These are phyloP conservation scores for Melanotaenia parkinsoni DNA, from an alignment of 2,797 vertebrate genomes.

Conservation along the genomic window DNA sequence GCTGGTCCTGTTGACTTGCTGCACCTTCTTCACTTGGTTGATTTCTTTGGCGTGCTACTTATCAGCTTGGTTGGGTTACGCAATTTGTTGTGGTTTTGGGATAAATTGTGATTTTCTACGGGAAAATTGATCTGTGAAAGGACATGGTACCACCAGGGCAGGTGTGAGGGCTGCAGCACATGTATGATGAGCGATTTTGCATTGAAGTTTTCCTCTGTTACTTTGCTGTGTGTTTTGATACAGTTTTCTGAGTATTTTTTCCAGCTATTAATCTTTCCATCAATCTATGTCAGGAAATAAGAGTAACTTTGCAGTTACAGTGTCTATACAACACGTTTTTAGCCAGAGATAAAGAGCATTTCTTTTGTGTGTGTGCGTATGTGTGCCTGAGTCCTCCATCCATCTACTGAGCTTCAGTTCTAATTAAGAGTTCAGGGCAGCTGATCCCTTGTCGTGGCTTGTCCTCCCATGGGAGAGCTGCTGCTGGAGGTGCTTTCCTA, in stretches of 20 bases:
- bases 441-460: slow-evolving; percentile 55
- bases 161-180: slow-evolving; percentile 44
- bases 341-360: too few relatives aligned
- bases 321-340: background rate
- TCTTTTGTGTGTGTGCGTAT: slow-evolving; percentile 17
- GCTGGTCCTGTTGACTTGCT: slow-evolving; percentile 14
- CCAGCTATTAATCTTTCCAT: background rate
- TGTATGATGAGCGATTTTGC: slow-evolving; percentile 30
- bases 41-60: slow-evolving; percentile 27
- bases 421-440: slow-evolving; percentile 67
- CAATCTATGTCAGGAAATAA: background rate
- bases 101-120: slow-evolving; percentile 65
- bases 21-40: slow-evolving; percentile 30
- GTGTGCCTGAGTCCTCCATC: slow-evolving; percentile 28
- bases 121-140: slow-evolving; percentile 57
- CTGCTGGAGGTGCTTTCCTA: slow-evolving; percentile 29
- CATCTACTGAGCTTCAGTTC: slow-evolving; percentile 46
- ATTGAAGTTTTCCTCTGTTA: slow-evolving; percentile 7
- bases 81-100: slow-evolving; percentile 73
- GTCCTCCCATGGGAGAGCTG: slow-evolving; percentile 49
- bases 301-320: background rate
- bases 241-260: slow-evolving; percentile 4
- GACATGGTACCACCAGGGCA: slow-evolving; percentile 35
- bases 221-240: slow-evolving; percentile 28
- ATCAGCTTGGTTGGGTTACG: slow-evolving; percentile 70